Percentiles rank a stretch among this genome's conserved stretches.
These are phyloP conservation scores for Mantis religiosa DNA, from an alignment of 2,888 invertebrate species.

Conservation along the genomic window DNA sequence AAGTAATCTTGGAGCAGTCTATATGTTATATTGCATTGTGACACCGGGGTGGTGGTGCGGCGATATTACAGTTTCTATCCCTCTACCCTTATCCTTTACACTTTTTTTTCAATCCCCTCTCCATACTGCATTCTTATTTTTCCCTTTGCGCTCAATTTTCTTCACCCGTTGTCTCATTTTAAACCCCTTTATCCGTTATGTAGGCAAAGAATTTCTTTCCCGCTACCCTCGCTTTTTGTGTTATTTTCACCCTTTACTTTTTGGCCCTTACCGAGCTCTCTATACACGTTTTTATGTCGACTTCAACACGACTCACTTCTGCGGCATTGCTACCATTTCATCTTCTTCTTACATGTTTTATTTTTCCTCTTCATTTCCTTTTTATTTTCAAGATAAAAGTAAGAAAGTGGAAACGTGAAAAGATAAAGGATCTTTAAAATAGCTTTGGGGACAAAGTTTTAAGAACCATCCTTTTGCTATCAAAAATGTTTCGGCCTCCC, in stretches of 20 bases:
- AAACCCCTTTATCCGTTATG: slow-evolving; percentile 14
- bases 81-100: not conserved
- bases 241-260: not conserved
- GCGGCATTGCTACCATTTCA: not conserved
- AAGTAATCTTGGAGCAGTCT: not conserved
- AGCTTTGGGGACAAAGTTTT: not conserved
- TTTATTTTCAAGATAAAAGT: not conserved
- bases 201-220: not conserved
- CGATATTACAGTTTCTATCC: not conserved
- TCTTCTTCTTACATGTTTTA: not conserved
- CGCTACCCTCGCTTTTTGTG: not conserved
- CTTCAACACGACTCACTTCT: not conserved
- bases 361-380: not conserved
- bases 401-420: not conserved
- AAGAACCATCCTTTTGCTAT: not conserved
- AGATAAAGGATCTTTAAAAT: slow-evolving; percentile 8
- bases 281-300: slow-evolving; percentile 5
- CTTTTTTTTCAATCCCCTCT: not conserved
- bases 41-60: not conserved
- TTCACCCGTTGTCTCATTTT: slow-evolving; percentile 13
- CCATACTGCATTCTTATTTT: slow-evolving; percentile 1
- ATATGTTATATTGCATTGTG: not conserved
- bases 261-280: not conserved
- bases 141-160: not conserved
- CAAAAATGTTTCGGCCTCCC: not conserved